Conservation (phyloP, 2,888 invertebrate genomes). For the Schizotus pectinicornis region DNA sequence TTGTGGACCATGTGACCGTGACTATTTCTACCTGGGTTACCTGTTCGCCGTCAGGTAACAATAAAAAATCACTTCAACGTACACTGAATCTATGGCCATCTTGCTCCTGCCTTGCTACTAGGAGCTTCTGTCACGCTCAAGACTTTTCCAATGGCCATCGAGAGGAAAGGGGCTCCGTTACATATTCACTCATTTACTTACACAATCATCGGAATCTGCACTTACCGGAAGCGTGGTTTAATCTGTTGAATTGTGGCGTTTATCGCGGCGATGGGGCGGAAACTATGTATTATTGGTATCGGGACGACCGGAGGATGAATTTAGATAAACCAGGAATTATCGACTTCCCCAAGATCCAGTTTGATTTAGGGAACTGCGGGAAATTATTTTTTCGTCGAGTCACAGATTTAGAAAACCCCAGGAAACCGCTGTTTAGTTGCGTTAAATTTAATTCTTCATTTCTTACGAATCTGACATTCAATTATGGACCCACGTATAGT, state of each 20-base stretch:
- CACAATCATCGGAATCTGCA: conserved; percentile 16
- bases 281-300: neutral
- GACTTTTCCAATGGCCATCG: neutral
- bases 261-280: conserved; percentile 17
- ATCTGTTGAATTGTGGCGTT: conserved; percentile 4
- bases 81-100: conserved; percentile 1
- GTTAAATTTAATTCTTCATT: conserved; percentile 2
- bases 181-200: conserved; percentile 6
- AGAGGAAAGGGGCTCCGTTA: conserved; percentile 14
- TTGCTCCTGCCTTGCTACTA: conserved; percentile 1
- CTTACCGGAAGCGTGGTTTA: conserved; percentile 14
- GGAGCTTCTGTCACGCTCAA: conserved; percentile 6
- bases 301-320: too few relatives aligned
- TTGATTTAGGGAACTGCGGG: neutral
- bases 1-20: conserved; percentile 22
- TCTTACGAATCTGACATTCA: neutral
- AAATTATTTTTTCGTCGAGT: conserved; percentile 1
- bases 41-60: conserved; percentile 28
- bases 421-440: conserved; percentile 3
- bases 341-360: conserved; percentile 5
- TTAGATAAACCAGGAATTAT: neutral
- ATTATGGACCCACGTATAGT: neutral
- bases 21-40: conserved; percentile 29
- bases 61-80: conserved; percentile 23
- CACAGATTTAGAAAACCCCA: conserved; percentile 1